Evolutionary conservation across 1,140 invertebrate species (phyloP), one percentile per base, ranked within the genome.

Genomic region (Drosophila bocqueti): DNA sequence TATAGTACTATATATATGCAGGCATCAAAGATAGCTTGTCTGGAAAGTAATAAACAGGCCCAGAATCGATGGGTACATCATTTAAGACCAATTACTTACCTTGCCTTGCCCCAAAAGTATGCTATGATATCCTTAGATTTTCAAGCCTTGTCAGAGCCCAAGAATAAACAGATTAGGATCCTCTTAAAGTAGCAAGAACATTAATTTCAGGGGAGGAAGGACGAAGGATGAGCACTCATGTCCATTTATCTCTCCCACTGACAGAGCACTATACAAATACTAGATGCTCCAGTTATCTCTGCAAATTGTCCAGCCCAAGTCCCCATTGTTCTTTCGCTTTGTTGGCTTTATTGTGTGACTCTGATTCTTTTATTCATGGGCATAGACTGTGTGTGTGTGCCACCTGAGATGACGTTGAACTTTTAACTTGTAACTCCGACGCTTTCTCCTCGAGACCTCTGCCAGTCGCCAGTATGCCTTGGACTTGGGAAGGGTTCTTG

Each of bases 391-490:
- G 29, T 60, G 52, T 40, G 38, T 60, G 52, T 40, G 38, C 72
- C 71, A 76, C 74, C 74, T 76, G 60, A 76, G 74, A 76, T 76
- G 74, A 76, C 74, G 74, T 76, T 76, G 74, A 76, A 76, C 74
- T 76, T 75, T 75, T 76, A 50, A 45, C 69, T 73, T 46, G 40
- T 40, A 24, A 26, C 36, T 62, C 31, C 31, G 16, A 15, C 0
- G 40, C 40, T 57, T 57, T 68, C 36, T 34, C 18, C 47, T 36
- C 24, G 1, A n/a, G 52, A 38, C 5, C 49, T 15, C 11, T 7
- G 5, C 1, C 8, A 3, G 15, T 26, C 24, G 24, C 15, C 15
- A 42, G 21, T 50, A 40, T 46, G 42, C 38, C 49, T 65, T 45
- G 7, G 11, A 21, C 26, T 65, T 61, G 52, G 13, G 31, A 0